Base-by-base conservation (phyloP, 2,888 invertebrate genomes). In the Hofmannophila pseudospretella region DNA sequence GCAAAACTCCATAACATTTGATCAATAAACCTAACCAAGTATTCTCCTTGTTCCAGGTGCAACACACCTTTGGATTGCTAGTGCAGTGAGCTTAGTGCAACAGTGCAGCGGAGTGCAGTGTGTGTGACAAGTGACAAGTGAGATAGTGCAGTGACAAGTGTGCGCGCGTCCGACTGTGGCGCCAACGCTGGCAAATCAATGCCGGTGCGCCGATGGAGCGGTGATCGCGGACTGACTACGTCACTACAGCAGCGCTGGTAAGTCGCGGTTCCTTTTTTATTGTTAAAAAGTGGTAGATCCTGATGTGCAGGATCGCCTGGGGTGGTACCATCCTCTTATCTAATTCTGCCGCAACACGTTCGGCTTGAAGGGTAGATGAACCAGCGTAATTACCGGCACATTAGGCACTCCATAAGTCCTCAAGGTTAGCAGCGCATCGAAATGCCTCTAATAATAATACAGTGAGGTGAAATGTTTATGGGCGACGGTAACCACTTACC, bases 121-220 rank as follows among this genome's bases (percentile, higher is more conserved):
- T 44, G 49, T 38, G 54, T 53, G 56, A 32, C n/a, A 4, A 25
- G 49, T 41, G 45, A 36, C 34, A n/a, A 44, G 63, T 60, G 62
- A 41, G 47, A 61, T 58, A 49, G 57, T 45, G 54, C 51, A 47
- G 54, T 37, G 58, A 25, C 23, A 14, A 16, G 41, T 36, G 58
- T 47, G 55, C 47, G 57, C 48, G 69, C 71, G 77, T 73, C 74
- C 67, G 65, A 45, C 49, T 78, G 66, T 76, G 69, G 76, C 78
- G 75, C 74, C 68, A 67, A 74, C 33, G 25, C 29, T 55, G 67
- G 65, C 73, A 71, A 70, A 63, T 80, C 77, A 65, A 84, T 84
- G 84, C 78, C 77, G 75, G 76, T 78, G 74, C 69, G 79, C 76
- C 80, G 78, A 86, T 86, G 86, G 86, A 84, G 68, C 84, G 86